A percentile compares a stretch with the other conserved stretches of the same genome.
Evolutionary conservation across 2,113 vertebrate genomes (phyloP).

Genomic region (Odocoileus hemionus): DNA sequence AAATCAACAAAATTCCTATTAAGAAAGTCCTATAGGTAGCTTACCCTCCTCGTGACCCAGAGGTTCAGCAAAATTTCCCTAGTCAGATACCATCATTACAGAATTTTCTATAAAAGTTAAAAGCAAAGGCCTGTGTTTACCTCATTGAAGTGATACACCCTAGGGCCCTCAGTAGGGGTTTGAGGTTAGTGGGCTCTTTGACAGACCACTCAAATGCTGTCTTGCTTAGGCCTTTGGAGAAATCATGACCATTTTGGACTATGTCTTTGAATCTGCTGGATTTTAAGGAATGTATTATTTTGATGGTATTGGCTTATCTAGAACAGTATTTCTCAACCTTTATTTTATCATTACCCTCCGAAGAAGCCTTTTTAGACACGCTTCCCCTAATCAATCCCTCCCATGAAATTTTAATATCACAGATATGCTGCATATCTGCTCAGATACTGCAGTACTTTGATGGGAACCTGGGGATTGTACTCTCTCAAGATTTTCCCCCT

Average conservation of each 20-base stretch:
- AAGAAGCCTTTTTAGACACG: neutral
- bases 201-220: neutral
- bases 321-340: neutral
- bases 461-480: neutral
- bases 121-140: neutral
- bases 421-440: neutral
- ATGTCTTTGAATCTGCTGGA: constrained; percentile 2
- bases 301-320: neutral
- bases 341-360: neutral
- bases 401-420: neutral
- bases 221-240: neutral
- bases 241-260: neutral
- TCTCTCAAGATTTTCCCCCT: neutral
- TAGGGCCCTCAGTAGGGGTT: neutral
- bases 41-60: neutral
- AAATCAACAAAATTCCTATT: neutral
- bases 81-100: neutral
- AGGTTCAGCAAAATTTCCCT: neutral
- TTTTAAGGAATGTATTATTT: constrained; percentile 28
- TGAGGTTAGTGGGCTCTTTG: neutral
- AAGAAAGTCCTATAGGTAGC: neutral
- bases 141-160: neutral
- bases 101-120: neutral
- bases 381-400: neutral
- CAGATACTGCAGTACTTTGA: neutral